A percentile compares a stretch with the other conserved stretches of the same genome.
Evolutionary conservation across 2,888 invertebrate genomes (phyloP).

Genomic region (Melikaiella ostensackeni): DNA sequence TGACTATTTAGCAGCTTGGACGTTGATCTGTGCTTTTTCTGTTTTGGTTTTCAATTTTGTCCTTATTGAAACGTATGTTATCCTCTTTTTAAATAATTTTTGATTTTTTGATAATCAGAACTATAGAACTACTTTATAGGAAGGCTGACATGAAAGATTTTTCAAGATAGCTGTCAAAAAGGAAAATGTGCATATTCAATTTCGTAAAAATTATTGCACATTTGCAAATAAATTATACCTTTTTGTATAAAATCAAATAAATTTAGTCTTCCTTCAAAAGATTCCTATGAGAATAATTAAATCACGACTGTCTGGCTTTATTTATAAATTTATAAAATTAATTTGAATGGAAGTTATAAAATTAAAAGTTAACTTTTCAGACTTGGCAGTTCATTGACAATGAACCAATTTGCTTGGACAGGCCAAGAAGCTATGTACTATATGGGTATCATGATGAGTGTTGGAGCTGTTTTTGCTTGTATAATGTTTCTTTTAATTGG

Average conservation of each 20-base stretch:
- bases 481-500: constrained; percentile 85
- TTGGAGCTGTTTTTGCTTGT: constrained; percentile 88
- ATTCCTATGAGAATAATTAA: too few species aligned
- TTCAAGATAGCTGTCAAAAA: too few species aligned
- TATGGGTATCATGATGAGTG: constrained; percentile 90
- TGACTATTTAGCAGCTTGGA: constrained; percentile 88
- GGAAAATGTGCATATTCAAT: too few species aligned
- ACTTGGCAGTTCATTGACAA: constrained; percentile 89
- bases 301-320: too few species aligned
- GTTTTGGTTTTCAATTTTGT: constrained; percentile 93
- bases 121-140: too few species aligned
- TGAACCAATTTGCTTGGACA: constrained; percentile 94
- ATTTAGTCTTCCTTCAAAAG: too few species aligned
- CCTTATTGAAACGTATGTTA: constrained; percentile 86
- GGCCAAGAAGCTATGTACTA: constrained; percentile 87
- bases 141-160: too few species aligned
- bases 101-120: neutral
- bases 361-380: constrained; percentile 69
- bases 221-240: too few species aligned
- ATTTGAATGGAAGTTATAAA: neutral
- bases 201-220: too few species aligned
- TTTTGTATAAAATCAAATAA: too few species aligned
- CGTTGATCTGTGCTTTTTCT: constrained; percentile 88
- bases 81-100: neutral
- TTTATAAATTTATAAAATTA: too few species aligned